Evolutionary conservation across 1,140 invertebrate genomes (phyloP), one percentile per base, ranked within the genome.

Genomic region (Eueides isabella): DNA sequence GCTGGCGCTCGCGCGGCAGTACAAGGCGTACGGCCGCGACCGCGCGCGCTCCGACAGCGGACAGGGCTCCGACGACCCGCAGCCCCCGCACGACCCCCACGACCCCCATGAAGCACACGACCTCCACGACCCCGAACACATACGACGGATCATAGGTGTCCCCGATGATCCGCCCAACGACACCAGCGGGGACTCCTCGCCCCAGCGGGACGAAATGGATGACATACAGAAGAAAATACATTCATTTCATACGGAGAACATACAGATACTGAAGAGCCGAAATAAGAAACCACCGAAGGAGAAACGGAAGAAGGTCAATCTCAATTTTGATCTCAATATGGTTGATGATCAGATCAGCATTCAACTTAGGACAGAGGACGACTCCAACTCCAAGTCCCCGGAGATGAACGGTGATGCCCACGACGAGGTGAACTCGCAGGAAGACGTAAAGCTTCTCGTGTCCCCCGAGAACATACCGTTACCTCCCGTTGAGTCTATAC

Each of bases 201-300:
- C 93, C 5, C 86, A 93, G 63, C 80, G 90, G 0, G 94, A 95
- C 76, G 94, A 94, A 71, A 93, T 94, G 88, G 93, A 94, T 75
- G 94, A 95, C 75, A 95, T 95, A 63, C 94, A 95, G 81, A 94
- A 95, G 77, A 94, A 94, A 80, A 91, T 95, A 71, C 92, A 94
- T 64, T 94, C 93, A 26, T 95, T 95, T 85, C 94, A 95, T 78
- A 94, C 94, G 1, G 94, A 94, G 74, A 95, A 95, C 76, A 95
- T 95, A 75, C 90, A 92, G 26, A 94, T 94, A 64, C 75, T 95
- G 35, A 94, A 95, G 77, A 94, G 94, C 12, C 91, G 94, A 67
- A 95, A 95, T 65, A 95, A 94, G 67, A 95, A 95, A 76, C 91
- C 90, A 73, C 91, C 91, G 1, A 94, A 94, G 74, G 93, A 93